Conservation (phyloP, 2,888 invertebrate species). For the Xylota segnis region DNA sequence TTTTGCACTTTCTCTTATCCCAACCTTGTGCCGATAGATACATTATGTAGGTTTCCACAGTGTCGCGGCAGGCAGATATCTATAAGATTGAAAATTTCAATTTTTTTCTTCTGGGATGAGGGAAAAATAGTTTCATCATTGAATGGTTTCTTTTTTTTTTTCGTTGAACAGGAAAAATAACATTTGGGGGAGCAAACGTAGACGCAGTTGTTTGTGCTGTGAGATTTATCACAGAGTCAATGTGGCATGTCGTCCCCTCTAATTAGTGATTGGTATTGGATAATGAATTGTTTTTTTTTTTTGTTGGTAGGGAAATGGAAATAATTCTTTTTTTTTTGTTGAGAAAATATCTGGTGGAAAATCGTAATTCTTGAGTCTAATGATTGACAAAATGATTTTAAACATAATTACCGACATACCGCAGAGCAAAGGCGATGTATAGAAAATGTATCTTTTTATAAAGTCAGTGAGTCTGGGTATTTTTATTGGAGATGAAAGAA, state of each 20-base stretch:
- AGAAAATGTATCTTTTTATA: conserved; percentile 8
- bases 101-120: conserved; percentile 23
- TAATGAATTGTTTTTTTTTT: conserved; percentile 70
- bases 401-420: conserved; percentile 51
- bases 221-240: conserved; percentile 76
- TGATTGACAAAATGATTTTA: conserved; percentile 60
- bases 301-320: conserved; percentile 34
- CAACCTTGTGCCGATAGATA: neutral
- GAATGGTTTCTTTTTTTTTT: conserved; percentile 30
- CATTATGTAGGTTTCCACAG: neutral
- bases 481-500: too few species aligned
- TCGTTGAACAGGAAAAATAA: conserved; percentile 5
- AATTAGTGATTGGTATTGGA: conserved; percentile 75
- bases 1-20: conserved; percentile 51
- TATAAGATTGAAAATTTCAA: conserved; percentile 34
- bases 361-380: conserved; percentile 63
- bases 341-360: conserved; percentile 53
- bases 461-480: neutral
- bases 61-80: conserved; percentile 15
- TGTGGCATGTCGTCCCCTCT: conserved; percentile 76
- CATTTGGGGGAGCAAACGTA: conserved; percentile 21
- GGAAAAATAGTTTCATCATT: conserved; percentile 46
- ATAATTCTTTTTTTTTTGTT: conserved; percentile 48
- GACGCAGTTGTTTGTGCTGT: conserved; percentile 33
- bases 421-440: conserved; percentile 17